Evolutionary conservation across 2,797 vertebrate genomes (phyloP).

Genomic region (Enteromius viviparus): DNA sequence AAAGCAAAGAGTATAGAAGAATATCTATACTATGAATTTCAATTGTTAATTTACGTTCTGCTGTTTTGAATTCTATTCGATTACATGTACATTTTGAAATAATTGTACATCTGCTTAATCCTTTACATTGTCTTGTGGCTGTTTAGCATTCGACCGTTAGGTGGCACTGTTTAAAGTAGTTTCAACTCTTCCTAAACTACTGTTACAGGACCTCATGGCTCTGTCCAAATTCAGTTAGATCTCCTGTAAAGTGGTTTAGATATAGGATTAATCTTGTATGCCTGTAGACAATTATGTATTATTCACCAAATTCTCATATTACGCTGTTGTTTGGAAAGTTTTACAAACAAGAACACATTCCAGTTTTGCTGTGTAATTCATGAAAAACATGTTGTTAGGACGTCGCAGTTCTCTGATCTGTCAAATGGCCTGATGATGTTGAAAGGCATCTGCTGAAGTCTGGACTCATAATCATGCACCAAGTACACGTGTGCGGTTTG

Average conservation of each 20-base stretch:
- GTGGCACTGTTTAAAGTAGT: slow-evolving; percentile 52
- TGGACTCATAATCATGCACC: not conserved
- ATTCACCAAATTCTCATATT: slow-evolving; percentile 13
- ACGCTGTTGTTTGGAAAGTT: not conserved
- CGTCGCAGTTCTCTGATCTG: not conserved
- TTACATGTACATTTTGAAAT: not conserved
- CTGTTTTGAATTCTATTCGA: not conserved
- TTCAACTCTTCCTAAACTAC: slow-evolving; percentile 21
- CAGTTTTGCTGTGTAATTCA: not conserved
- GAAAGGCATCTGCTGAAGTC: not conserved
- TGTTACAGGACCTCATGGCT: not conserved
- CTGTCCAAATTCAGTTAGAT: slow-evolving; percentile 15
- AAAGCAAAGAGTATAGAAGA: too few species aligned
- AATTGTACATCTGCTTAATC: too few species aligned
- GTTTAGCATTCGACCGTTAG: slow-evolving; percentile 31
- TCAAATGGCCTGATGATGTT: slow-evolving; percentile 6
- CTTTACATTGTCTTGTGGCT: not conserved
- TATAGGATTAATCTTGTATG: slow-evolving; percentile 11
- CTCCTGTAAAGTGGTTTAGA: not conserved
- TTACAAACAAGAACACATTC: slow-evolving; percentile 20
- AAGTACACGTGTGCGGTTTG: not conserved
- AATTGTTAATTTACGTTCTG: not conserved
- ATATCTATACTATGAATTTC: not conserved
- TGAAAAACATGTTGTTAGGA: not conserved
- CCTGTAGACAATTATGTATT: not conserved